Evolutionary conservation across 2,888 invertebrate genomes (phyloP), one percentile per base, ranked within the genome.

Genomic region (Willowsia nigromaculata): DNA sequence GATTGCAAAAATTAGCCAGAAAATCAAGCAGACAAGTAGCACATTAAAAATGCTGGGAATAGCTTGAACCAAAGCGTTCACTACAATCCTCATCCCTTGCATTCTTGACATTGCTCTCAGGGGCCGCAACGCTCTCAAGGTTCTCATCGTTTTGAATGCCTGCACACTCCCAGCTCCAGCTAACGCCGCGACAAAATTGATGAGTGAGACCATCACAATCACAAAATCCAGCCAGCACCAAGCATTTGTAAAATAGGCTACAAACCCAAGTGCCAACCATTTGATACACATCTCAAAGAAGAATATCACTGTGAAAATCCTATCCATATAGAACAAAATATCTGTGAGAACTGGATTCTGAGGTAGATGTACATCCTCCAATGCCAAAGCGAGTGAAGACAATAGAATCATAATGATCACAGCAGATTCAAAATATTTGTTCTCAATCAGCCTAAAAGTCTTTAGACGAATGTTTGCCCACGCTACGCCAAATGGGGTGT

Each of bases 191-290:
- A 97, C 97, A 80, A 90, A 90, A 62, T 91, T 91, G 25, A 90
- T 88, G 0, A 91, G 85, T 9, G 91, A 91, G 25, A 98, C 99
- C 97, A 98, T 97, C 93, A 99, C 99, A 95, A 99, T 99, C 94
- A 99, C 96, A 95, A 99, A 99, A 95, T 99, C 99, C 93, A 99
- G 96, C 99, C 99, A 99, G 95, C 99, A 99, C 99, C 99, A 99
- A 90, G 99, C 99, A 94, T 99, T 99, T 76, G n/a, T n/a, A n/a
- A n/a, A n/a, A n/a, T n/a, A n/a, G n/a, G n/a, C n/a, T n/a, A n/a
- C n/a, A n/a, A n/a, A 99, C 93, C 99, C 99, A 94, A 98, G 96
- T 0, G 91, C 90, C 94, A 99, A 95, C 98, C 98, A 99, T 95
- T 99, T 99, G 94, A 99, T 97, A 94, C 99, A 96, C 99, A 99